phyloP scores from a whole-genome alignment of 1,140 invertebrate genomes.

The Drosophila subpulchrella region DNA sequence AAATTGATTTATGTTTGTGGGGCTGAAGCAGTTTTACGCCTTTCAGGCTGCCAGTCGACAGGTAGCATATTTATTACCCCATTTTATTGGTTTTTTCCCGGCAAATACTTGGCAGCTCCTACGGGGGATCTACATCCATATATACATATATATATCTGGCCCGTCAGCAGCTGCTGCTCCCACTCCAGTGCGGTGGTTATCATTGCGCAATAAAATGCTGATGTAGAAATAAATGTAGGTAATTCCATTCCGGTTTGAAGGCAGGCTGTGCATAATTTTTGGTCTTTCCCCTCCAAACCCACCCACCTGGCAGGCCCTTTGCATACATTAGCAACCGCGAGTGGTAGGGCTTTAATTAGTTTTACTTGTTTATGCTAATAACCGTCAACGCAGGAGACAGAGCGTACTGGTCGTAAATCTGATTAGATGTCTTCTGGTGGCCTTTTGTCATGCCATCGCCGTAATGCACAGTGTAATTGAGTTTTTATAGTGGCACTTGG shows the following conservation, averaged over 20 bases:
- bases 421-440: slow-evolving; percentile 61
- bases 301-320: slow-evolving; percentile 59
- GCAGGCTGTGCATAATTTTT: slow-evolving; percentile 55
- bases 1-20: slow-evolving; percentile 61
- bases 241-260: slow-evolving; percentile 64
- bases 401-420: slow-evolving; percentile 53
- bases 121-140: neutral
- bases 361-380: slow-evolving; percentile 73
- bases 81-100: slow-evolving; percentile 62
- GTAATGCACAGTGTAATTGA: slow-evolving; percentile 65
- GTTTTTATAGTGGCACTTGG: slow-evolving; percentile 67
- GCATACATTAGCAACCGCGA: slow-evolving; percentile 78
- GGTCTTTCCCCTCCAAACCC: slow-evolving; percentile 1
- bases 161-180: slow-evolving; percentile 34
- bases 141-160: slow-evolving; percentile 2
- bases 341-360: slow-evolving; percentile 74
- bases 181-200: slow-evolving; percentile 28
- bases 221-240: slow-evolving; percentile 77
- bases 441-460: slow-evolving; percentile 45
- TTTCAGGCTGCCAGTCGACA: slow-evolving; percentile 57
- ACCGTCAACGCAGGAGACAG: slow-evolving; percentile 23
- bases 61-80: slow-evolving; percentile 73
- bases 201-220: slow-evolving; percentile 70
- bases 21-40: slow-evolving; percentile 61
- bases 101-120: slow-evolving; percentile 46